A percentile compares a stretch with the other conserved stretches of the same genome.
These are phyloP conservation scores for Arbacia lixula DNA, from an alignment of 53 echinoderm and acorn worm genomes.

Conservation along the genomic window DNA sequence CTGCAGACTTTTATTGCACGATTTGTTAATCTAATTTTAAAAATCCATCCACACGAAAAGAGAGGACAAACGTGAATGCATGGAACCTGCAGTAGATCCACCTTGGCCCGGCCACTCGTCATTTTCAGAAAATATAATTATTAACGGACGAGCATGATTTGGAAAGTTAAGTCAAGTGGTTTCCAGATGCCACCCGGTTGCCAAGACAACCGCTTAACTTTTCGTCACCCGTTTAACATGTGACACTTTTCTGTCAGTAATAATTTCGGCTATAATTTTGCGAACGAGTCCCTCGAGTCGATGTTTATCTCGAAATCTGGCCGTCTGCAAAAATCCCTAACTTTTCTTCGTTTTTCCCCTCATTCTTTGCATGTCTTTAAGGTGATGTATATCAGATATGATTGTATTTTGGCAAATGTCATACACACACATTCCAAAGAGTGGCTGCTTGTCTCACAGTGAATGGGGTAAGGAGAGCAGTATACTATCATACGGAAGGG, in stretches of 20 bases:
- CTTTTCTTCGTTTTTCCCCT: not conserved
- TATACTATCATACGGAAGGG: no score
- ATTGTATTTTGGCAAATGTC: no score
- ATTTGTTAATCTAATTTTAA: constrained; percentile 2
- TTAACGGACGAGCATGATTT: not conserved
- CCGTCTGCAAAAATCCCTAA: not conserved
- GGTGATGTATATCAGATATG: no score
- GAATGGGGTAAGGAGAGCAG: no score
- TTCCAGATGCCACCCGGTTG: not conserved
- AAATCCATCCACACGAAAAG: constrained; percentile 7
- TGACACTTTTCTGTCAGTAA: constrained; percentile 7
- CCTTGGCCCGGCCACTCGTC: no score
- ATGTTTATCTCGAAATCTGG: not conserved
- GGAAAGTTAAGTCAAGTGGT: not conserved
- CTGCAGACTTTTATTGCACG: not conserved
- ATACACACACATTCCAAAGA: no score
- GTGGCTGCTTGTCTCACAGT: no score
- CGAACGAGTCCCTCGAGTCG: not conserved
- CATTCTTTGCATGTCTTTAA: no score
- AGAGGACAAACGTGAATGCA: no score
- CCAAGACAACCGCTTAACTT: constrained; percentile 1
- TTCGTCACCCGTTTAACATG: not conserved
- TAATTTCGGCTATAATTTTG: not conserved
- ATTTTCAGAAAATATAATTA: not conserved
- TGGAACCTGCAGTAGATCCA: no score